Evolutionary conservation across 2,113 vertebrate species (phyloP).

Genomic region (Ptilonorhynchus violaceus): DNA sequence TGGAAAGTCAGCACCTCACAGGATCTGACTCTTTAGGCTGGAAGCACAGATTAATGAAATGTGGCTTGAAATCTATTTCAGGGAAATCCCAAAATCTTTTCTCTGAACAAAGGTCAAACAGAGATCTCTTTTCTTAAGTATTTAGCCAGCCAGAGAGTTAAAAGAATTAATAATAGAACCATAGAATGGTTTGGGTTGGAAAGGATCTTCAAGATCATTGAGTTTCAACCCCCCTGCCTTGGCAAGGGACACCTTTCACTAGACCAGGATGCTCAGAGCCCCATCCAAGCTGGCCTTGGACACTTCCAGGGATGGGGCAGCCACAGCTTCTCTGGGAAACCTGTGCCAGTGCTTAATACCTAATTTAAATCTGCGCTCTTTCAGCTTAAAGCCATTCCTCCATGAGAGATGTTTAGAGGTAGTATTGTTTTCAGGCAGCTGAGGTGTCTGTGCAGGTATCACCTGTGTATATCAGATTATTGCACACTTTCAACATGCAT

Average conservation of each 20-base stretch:
- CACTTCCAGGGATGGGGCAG: background rate
- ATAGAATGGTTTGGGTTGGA: background rate
- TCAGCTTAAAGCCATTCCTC: background rate
- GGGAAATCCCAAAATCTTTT: background rate
- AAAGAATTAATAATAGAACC: background rate
- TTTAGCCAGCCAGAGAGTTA: background rate
- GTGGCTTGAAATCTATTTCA: background rate
- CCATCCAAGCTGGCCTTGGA: background rate
- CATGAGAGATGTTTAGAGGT: background rate
- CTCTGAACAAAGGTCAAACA: background rate
- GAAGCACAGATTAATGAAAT: background rate
- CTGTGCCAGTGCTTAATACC: background rate
- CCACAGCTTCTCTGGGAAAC: background rate
- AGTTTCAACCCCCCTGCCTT: rapidly evolving
- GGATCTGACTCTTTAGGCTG: background rate
- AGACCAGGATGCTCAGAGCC: background rate
- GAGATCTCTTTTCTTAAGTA: background rate
- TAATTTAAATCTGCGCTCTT: background rate
- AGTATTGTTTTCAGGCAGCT: background rate
- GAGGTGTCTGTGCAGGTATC: background rate
- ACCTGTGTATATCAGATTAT: background rate
- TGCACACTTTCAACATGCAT: background rate
- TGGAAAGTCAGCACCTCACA: background rate
- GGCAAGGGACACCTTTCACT: background rate
- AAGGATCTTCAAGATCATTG: background rate